These are phyloP conservation scores for Kradibia gibbosae DNA, from an alignment of 1,140 invertebrate genomes.

Conservation along the genomic window DNA sequence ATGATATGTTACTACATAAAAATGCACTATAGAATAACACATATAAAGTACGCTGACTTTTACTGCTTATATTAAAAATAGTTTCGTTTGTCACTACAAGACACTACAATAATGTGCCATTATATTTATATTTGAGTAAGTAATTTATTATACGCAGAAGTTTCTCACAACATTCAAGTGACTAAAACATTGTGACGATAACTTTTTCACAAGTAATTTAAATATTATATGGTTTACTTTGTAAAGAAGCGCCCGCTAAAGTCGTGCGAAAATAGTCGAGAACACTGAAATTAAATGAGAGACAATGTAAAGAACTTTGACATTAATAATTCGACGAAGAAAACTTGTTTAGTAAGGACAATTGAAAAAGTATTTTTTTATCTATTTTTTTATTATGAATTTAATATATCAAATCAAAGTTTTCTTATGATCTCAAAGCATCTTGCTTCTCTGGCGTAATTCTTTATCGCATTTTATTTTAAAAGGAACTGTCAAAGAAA, in stretches of 20 bases:
- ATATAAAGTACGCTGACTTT: too few species aligned
- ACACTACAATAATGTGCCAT: too few species aligned
- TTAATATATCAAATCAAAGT: background rate
- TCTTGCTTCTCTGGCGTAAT: background rate
- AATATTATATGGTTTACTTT: background rate
- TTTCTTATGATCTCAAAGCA: background rate
- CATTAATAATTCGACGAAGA: background rate
- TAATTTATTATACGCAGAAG: too few species aligned
- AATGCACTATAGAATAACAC: too few species aligned
- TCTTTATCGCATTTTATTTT: background rate
- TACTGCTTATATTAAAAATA: too few species aligned
- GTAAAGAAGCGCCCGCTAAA: background rate
- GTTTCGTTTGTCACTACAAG: too few species aligned
- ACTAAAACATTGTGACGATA: background rate
- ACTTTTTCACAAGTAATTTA: background rate
- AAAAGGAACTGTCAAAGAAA: background rate
- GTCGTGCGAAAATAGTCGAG: background rate
- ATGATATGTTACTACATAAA: too few species aligned
- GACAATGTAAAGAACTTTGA: background rate
- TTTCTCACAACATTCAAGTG: background rate
- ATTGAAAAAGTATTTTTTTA: background rate
- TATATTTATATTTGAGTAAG: too few species aligned
- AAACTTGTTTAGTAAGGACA: background rate
- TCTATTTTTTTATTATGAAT: too few species aligned
- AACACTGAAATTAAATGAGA: background rate